Percentiles rank a stretch among this genome's conserved stretches.
Conservation (phyloP, 2,888 invertebrate genomes). For the Ferrisia virgata region DNA sequence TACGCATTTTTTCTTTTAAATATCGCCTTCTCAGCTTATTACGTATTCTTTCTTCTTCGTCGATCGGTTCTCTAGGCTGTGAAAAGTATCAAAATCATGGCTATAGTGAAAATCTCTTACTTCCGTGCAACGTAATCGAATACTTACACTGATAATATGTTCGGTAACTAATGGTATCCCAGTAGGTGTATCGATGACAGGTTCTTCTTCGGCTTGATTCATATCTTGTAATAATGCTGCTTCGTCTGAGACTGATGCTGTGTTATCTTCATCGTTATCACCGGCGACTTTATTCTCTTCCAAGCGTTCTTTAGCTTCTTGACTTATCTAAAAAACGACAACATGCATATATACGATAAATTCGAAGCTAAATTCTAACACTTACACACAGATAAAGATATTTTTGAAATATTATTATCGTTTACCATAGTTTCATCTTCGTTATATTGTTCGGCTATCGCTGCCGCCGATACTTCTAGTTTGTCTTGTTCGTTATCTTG, state of each 20-base stretch:
- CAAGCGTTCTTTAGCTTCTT: not conserved
- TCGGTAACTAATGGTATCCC: constrained; percentile 58
- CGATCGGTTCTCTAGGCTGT: constrained; percentile 8
- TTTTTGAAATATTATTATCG: too few species aligned
- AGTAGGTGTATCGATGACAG: not conserved
- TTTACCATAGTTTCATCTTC: not conserved
- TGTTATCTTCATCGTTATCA: not conserved
- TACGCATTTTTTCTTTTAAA: constrained; percentile 49
- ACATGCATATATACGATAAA: too few species aligned
- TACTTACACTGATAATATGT: constrained; percentile 64
- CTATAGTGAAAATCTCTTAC: not conserved
- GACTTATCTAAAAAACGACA: not conserved
- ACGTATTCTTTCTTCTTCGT: constrained; percentile 19
- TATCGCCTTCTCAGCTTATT: constrained; percentile 48
- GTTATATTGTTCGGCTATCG: not conserved
- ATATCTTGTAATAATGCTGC: not conserved
- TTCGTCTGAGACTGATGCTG: not conserved
- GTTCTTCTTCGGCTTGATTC: not conserved
- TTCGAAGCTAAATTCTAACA: not conserved
- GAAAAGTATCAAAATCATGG: not conserved
- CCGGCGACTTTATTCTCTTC: not conserved
- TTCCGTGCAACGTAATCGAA: not conserved
- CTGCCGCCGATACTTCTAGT: not conserved
- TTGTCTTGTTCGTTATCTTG: not conserved
- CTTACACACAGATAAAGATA: too few species aligned